Evolutionary conservation across 2,113 vertebrate genomes (phyloP).

Genomic region (Acanthisitta chloris): DNA sequence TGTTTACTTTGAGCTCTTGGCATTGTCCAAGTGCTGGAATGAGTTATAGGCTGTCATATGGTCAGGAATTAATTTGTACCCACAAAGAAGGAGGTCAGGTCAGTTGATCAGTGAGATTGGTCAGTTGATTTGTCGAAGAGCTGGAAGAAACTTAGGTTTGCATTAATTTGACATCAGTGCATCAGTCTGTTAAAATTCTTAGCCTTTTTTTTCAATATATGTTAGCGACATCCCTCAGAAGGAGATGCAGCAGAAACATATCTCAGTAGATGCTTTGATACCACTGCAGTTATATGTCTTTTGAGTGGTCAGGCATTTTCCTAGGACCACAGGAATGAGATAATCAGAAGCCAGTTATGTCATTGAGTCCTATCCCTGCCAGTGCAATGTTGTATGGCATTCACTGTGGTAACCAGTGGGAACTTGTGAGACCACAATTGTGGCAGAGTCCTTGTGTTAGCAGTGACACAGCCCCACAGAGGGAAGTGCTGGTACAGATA

Average conservation of each 20-base stretch:
- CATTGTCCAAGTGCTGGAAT: neutral
- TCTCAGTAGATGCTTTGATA: neutral
- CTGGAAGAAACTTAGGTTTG: neutral
- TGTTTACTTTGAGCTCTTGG: neutral
- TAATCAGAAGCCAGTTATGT: neutral
- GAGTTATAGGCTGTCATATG: neutral
- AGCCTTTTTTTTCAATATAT: neutral
- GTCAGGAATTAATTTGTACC: neutral
- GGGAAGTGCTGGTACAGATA: neutral
- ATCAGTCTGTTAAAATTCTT: neutral
- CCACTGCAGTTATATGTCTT: neutral
- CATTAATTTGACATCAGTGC: neutral
- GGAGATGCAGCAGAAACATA: neutral
- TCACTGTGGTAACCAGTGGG: neutral
- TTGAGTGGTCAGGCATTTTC: neutral
- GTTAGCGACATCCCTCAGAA: neutral
- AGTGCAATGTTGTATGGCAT: rapidly evolving
- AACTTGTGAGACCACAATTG: neutral
- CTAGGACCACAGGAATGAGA: neutral
- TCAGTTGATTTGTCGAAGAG: neutral
- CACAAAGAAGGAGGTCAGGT: neutral
- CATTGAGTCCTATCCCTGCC: neutral
- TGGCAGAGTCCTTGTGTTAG: neutral
- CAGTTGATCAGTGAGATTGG: neutral
- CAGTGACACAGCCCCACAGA: neutral